A percentile compares a stretch with the other conserved stretches of the same genome.
Evolutionary conservation across 2,797 vertebrate species (phyloP).

Genomic region (Florisuga fusca): DNA sequence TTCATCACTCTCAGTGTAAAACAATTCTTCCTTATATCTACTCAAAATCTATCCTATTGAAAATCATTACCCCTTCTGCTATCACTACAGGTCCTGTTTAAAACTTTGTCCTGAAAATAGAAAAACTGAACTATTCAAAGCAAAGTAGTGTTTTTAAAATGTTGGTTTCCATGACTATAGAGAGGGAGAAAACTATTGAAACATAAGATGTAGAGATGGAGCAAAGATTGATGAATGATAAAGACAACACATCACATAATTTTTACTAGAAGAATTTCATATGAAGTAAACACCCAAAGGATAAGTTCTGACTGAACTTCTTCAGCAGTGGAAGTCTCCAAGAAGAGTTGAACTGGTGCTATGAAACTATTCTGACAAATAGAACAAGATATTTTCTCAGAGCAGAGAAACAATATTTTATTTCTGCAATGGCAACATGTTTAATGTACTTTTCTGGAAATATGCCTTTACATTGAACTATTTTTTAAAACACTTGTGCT

Average conservation of each 20-base stretch:
- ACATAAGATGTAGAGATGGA: neutral
- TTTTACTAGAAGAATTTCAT: neutral
- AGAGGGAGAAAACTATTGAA: neutral
- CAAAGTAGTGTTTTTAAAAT: neutral
- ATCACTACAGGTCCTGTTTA: no score
- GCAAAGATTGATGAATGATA: neutral
- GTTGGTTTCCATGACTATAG: neutral
- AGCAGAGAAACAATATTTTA: neutral
- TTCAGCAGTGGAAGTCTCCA: neutral
- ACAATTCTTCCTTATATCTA: no score
- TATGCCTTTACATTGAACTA: neutral
- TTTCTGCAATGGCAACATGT: neutral
- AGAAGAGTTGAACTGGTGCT: neutral
- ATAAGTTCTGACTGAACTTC: neutral
- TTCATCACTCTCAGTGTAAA: no score
- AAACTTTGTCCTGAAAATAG: neutral
- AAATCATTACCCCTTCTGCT: no score
- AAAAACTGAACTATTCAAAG: neutral
- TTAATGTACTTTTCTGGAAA: conserved; percentile 16
- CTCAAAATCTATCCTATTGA: no score
- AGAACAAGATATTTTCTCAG: neutral
- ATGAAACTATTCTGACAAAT: neutral
- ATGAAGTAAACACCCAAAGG: neutral
- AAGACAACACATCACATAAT: neutral
- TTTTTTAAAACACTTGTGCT: neutral